Conservation (phyloP, 2,113 vertebrate species). For the Brachyistius frenatus region DNA sequence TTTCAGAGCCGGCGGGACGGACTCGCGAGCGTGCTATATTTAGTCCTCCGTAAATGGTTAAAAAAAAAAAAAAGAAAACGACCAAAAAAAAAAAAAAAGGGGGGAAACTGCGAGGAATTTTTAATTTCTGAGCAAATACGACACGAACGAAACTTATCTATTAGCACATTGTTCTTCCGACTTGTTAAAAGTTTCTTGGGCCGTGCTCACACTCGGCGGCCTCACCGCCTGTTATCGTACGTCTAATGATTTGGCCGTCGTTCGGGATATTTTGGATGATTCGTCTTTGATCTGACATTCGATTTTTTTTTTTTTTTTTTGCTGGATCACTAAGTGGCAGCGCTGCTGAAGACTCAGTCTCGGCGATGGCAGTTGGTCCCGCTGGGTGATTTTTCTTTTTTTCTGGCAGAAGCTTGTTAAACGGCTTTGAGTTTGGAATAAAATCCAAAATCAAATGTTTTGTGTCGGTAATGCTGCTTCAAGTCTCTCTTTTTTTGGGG, state of each 20-base stretch:
- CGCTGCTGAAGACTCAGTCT: not conserved
- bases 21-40: not conserved
- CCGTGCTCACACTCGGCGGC: constrained; percentile 1
- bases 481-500: not conserved
- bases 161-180: not conserved
- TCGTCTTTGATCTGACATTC: constrained; percentile 12
- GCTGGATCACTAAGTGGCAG: not conserved
- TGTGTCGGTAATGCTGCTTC: not conserved
- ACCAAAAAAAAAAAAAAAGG: not conserved
- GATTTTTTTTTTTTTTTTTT: not conserved
- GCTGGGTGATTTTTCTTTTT: not conserved
- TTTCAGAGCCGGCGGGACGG: constrained; percentile 24
- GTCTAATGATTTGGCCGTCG: not conserved
- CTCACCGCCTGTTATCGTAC: constrained; percentile 14
- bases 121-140: not conserved
- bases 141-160: not conserved
- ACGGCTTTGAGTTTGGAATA: not conserved
- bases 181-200: constrained; percentile 1
- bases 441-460: not conserved
- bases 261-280: constrained; percentile 6
- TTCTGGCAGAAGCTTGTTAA: not conserved
- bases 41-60: constrained; percentile 11
- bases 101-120: not conserved
- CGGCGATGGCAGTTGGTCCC: constrained; percentile 10
- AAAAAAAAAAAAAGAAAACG: too few species aligned